Percentiles rank a stretch among this genome's conserved stretches.
Conservation (phyloP, 2,797 vertebrate species). For the Lagorchestes hirsutus region DNA sequence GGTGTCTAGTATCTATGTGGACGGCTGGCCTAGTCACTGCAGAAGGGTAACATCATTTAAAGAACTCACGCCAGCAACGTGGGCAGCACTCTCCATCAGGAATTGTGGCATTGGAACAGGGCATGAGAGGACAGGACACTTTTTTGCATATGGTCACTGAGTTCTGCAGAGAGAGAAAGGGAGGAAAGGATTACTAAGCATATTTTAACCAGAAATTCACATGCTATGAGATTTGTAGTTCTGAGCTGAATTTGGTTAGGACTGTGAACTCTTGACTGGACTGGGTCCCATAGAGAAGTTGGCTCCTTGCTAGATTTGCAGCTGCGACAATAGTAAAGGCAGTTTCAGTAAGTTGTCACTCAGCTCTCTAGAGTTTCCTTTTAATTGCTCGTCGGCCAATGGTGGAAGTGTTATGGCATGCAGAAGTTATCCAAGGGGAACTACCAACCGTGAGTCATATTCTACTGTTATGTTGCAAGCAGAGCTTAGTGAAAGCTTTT, state of each 20-base stretch:
- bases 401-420: not conserved
- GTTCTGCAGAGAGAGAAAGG: conserved; percentile 87
- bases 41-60: not conserved
- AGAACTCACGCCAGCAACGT: conserved; percentile 94
- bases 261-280: not conserved
- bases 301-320: conserved; percentile 17
- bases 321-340: not conserved
- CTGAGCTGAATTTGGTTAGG: not conserved
- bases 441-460: conserved; percentile 29
- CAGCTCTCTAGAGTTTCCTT: not conserved
- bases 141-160: conserved; percentile 96
- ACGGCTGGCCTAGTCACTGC: not conserved
- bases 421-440: conserved; percentile 54
- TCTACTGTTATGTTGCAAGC: not conserved
- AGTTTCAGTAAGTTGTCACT: conserved; percentile 8
- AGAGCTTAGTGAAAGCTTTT: conserved; percentile 65
- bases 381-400: conserved; percentile 47
- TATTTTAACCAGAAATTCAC: conserved; percentile 17
- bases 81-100: conserved; percentile 99
- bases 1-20: not conserved
- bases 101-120: conserved; percentile 95
- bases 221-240: not conserved
- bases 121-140: conserved; percentile 97
- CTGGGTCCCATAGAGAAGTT: conserved; percentile 20
- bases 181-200: conserved; percentile 39